Conservation (phyloP, 2,888 invertebrate species). For the Argyra leucocephala region DNA sequence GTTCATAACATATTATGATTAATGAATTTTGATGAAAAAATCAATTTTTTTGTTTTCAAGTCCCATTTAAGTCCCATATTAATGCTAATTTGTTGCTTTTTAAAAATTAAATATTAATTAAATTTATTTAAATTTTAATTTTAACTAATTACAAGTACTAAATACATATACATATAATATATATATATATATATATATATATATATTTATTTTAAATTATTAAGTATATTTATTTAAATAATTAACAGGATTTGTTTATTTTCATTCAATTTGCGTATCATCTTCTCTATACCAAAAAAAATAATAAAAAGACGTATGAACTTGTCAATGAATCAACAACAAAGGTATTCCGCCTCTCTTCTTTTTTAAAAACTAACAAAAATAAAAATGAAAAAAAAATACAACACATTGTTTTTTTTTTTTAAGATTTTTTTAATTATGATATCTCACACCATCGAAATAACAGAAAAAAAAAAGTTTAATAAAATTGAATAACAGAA, state of each 20-base stretch:
- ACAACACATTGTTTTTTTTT: background rate
- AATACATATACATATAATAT: background rate
- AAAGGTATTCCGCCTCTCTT: background rate
- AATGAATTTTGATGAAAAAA: too few species aligned
- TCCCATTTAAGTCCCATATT: too few species aligned
- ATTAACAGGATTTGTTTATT: background rate
- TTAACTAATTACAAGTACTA: slow-evolving; percentile 1
- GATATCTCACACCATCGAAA: too few species aligned
- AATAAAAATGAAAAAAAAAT: background rate
- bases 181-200: too few species aligned
- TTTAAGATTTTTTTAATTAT: too few species aligned
- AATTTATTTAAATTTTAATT: too few species aligned
- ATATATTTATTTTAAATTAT: background rate
- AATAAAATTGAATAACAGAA: too few species aligned
- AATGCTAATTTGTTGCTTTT: too few species aligned
- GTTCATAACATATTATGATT: too few species aligned
- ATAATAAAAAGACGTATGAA: background rate
- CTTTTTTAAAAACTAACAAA: background rate
- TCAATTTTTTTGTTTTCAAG: too few species aligned
- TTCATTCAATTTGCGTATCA: background rate
- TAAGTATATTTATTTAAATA: background rate
- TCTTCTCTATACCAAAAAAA: background rate
- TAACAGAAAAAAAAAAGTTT: too few species aligned
- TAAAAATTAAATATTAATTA: background rate
- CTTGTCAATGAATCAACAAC: background rate